Conservation (phyloP, 2,113 vertebrate species). For the Gopherus flavomarginatus region DNA sequence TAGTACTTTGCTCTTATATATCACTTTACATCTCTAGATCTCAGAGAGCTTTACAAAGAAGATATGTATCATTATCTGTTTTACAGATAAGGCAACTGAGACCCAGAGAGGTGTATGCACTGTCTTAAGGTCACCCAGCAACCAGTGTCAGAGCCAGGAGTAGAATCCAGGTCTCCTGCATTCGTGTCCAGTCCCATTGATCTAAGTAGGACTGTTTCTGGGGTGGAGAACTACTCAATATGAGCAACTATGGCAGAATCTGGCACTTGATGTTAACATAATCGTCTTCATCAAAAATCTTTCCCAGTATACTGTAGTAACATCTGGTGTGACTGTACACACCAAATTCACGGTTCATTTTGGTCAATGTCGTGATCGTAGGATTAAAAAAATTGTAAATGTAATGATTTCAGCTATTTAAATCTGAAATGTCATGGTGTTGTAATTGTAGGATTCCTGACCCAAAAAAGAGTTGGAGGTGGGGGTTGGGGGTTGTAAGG, state of each 20-base stretch:
- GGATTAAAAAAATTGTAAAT: too few relatives aligned
- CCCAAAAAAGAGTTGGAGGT: too few relatives aligned
- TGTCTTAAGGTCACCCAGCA: background rate
- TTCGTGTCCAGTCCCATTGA: background rate
- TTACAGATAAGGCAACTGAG: background rate
- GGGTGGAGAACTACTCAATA: background rate
- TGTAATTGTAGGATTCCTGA: too few relatives aligned
- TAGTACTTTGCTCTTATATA: background rate
- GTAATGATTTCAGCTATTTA: too few relatives aligned
- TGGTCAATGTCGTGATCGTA: too few relatives aligned
- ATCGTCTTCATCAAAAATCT: background rate
- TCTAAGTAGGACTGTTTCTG: background rate
- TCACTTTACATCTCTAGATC: background rate
- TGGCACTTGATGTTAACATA: background rate
- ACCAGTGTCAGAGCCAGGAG: background rate
- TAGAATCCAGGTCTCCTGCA: background rate
- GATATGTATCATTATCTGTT: background rate
- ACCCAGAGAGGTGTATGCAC: background rate
- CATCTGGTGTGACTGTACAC: accelerated
- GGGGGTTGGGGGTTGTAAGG: too few relatives aligned
- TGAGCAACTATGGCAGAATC: background rate
- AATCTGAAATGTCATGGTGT: too few relatives aligned
- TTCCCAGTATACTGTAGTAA: background rate
- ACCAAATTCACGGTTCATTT: too few relatives aligned
- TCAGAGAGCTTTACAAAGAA: background rate